Evolutionary conservation across 2,888 invertebrate genomes (phyloP), one percentile per base, ranked within the genome.

Genomic region (Hypercompe scribonia): DNA sequence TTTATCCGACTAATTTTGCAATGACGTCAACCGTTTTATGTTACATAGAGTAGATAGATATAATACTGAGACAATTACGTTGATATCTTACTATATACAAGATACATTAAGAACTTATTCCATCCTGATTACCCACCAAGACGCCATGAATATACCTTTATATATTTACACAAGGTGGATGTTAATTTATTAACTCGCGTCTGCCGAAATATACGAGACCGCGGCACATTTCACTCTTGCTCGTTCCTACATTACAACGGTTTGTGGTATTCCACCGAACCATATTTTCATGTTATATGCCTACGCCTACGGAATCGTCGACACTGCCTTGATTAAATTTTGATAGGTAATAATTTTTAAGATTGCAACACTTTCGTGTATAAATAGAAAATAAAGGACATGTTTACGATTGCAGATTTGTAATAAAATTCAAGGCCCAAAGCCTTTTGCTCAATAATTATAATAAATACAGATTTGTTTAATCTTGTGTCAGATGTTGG

Each of bases 181-280:
- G 77, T 79, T 71, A 81, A 82, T 84, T 54, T 79, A 85, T 81
- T 81, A 80, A 85, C 82, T 77, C 68, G 58, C 74, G 73, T 77
- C 73, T 81, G 75, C 66, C 46, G 74, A 78, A 79, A 82, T 80
- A 78, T 82, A 82, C 74, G 73, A 74, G 72, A 64, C 31, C 72
- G 61, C 71, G 69, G 50, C 67, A 77, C 70, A 72, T 74, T 73
- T 65, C 75, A 67, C 58, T 65, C 67, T 67, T 54, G 46, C 70
- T 64, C 46, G 46, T 63, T 31, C 24, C n/a, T 73, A 68, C 34
- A 67, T 78, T 70, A 73, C 54, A 73, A 61, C 71, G 74, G 74
- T 75, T 77, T 73, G 78, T 69, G 70, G 70, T 70, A 34, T 64
- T 70, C 46, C 46, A 61, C 71, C 39, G 73, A 70, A 73, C 76